Evolutionary conservation across 2,113 vertebrate species (phyloP).

Genomic region (Machaerirhynchus nigripectus): DNA sequence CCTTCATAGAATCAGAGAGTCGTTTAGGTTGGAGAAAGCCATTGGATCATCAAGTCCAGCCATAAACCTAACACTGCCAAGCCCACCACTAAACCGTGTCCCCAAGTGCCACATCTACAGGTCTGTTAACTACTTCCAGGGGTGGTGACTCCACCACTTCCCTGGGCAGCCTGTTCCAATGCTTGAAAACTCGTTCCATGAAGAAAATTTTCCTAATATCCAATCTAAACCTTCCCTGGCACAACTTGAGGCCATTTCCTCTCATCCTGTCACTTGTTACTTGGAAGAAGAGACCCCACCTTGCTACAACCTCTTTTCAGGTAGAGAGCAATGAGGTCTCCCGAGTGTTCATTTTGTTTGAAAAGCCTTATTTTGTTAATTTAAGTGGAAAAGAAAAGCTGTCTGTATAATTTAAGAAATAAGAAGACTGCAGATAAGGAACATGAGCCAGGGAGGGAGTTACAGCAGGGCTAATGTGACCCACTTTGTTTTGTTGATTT

Average conservation of each 20-base stretch:
- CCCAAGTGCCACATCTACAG: not conserved
- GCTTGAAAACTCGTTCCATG: not conserved
- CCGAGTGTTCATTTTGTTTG: not conserved
- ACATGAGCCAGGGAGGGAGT: not conserved
- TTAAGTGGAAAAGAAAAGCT: not conserved
- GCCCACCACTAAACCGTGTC: not conserved
- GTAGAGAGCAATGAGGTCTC: rapidly evolving
- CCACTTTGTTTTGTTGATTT: not conserved
- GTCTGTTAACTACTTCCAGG: not conserved
- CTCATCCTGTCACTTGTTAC: not conserved
- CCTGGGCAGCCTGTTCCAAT: not conserved
- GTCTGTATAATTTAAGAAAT: not conserved
- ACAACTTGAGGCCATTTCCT: not conserved
- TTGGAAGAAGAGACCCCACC: not conserved
- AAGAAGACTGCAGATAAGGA: not conserved
- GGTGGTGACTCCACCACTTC: not conserved
- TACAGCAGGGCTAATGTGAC: not conserved
- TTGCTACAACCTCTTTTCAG: not conserved
- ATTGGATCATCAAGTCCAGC: too few relatives aligned
- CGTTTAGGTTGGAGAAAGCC: not conserved
- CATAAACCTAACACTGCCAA: not conserved
- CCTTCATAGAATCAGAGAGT: not conserved
- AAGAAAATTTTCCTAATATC: not conserved
- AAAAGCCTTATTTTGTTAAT: not conserved
- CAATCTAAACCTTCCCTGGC: not conserved